Evolutionary conservation across 37 sponge, comb jelly and placozoan genomes (phyloP), one percentile per base, ranked within the genome.

Genomic region (Aphrocallistes beatrix): DNA sequence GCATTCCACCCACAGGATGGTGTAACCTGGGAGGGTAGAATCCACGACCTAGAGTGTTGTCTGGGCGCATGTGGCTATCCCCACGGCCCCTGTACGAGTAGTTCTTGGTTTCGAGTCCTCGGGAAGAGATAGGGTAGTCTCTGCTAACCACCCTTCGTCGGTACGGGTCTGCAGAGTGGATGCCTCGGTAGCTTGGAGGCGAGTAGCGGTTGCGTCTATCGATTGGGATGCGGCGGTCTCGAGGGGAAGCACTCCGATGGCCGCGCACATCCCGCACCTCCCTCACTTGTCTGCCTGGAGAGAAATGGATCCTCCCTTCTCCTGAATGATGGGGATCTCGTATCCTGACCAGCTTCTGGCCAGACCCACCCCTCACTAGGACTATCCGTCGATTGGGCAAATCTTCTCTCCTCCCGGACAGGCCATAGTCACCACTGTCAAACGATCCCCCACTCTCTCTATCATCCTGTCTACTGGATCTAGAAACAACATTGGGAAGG

Each of bases 401-500:
- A 30, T 60, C n/a, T 3, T 60, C 75, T 60, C 75, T 60, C 21
- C 34, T 60, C 21, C 75, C 75, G 3, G 75, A 13, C 3, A 19
- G 75, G n/a, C 21, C n/a, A 28, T 19, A 60, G 21, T 60, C 75
- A 19, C 75, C 75, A 6, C 75, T 19, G n/a, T 60, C 75, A 32
- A 30, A 60, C 28, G 10, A 28, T 21, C 17, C 49, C 17, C 49
- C 17, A 19, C n/a, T 60, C 8, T 60, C 75, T 60, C 75, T 60
- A 19, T 60, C 75, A 6, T 60, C 75, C 34, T 25, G 75, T 28
- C 75, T 60, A 6, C 75, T 30, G 3, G 75, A 60, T 60, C 75
- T 60, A 60, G 75, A 60, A 60, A 60, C 75, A 60, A 60, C 75
- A 60, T 60, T 60, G 34, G 75, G 75, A 13, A 60, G 75, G n/a